These are phyloP conservation scores for Rugalucina vietnamica DNA, from an alignment of 2,888 invertebrate genomes.

Conservation along the genomic window DNA sequence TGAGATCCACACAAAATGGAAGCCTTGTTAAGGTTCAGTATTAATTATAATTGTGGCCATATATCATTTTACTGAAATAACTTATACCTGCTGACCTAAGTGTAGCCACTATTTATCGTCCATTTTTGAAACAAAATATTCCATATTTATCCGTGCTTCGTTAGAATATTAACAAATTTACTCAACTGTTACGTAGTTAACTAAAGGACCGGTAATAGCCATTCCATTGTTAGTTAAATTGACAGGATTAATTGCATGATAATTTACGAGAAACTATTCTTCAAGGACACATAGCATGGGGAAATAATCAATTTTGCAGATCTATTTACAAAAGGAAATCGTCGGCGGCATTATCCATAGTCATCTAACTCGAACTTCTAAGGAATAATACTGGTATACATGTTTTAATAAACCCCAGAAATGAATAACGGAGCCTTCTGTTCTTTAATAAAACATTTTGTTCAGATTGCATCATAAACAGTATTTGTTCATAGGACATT, in stretches of 20 bases:
- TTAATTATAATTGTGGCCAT: neutral
- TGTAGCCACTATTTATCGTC: neutral
- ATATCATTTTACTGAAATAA: constrained; percentile 6
- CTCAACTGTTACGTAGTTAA: constrained; percentile 7
- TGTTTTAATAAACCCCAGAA: no score
- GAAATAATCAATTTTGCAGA: neutral
- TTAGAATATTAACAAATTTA: neutral
- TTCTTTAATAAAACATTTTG: no score
- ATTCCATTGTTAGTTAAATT: neutral
- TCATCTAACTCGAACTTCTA: no score
- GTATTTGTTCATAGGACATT: no score
- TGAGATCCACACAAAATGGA: neutral
- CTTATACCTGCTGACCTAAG: neutral
- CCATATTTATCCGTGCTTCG: neutral
- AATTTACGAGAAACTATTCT: constrained; percentile 1
- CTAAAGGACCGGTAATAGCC: neutral
- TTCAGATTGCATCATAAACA: no score
- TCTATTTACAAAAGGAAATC: neutral
- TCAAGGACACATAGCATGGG: neutral
- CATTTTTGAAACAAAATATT: constrained; percentile 6
- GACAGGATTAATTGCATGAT: constrained; percentile 1
- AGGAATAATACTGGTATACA: no score
- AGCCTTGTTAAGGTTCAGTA: neutral
- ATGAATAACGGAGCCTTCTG: no score
- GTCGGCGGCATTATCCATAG: neutral